Evolutionary conservation across 2,797 vertebrate genomes (phyloP).

Genomic region (Erpetoichthys calabaricus): DNA sequence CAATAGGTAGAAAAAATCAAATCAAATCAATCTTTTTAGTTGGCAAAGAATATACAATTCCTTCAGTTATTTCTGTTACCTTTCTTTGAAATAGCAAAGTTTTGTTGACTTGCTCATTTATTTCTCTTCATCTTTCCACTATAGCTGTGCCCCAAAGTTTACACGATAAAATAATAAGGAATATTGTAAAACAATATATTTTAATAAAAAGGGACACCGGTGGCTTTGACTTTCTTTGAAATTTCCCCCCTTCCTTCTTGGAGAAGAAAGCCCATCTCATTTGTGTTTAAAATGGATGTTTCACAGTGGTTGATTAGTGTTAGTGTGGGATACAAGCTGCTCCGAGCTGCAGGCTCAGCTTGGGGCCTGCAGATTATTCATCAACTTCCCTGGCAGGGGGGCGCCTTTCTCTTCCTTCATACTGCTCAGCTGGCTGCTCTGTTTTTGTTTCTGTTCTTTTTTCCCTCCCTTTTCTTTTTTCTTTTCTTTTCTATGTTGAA

Average conservation of each 20-base stretch:
- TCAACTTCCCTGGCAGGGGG: constrained; percentile 62
- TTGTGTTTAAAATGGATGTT: constrained; percentile 53
- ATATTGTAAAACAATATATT: too few species aligned
- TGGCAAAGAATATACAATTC: too few species aligned
- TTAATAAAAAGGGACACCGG: constrained; percentile 25
- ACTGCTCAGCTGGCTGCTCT: constrained; percentile 35
- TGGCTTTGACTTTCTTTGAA: constrained; percentile 44
- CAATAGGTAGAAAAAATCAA: too few species aligned
- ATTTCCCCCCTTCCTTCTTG: constrained; percentile 30
- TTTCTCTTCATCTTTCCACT: too few species aligned
- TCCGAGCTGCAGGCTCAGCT: constrained; percentile 49
- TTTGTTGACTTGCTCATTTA: too few species aligned
- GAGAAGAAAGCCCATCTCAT: constrained; percentile 43
- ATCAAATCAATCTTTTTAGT: too few species aligned
- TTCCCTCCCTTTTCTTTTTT: constrained; percentile 19
- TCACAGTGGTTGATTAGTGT: constrained; percentile 50
- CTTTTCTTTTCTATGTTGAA: constrained; percentile 26
- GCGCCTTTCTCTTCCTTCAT: constrained; percentile 43
- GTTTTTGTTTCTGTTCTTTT: constrained; percentile 30
- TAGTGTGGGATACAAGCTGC: constrained; percentile 45
- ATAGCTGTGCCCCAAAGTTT: too few species aligned
- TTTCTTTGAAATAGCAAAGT: too few species aligned
- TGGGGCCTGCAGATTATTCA: constrained; percentile 61
- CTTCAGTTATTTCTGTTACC: too few species aligned
- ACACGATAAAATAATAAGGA: too few species aligned